These are phyloP conservation scores for Scaptomyza cyrtandrae DNA, from an alignment of 2,888 invertebrate genomes.

Conservation along the genomic window DNA sequence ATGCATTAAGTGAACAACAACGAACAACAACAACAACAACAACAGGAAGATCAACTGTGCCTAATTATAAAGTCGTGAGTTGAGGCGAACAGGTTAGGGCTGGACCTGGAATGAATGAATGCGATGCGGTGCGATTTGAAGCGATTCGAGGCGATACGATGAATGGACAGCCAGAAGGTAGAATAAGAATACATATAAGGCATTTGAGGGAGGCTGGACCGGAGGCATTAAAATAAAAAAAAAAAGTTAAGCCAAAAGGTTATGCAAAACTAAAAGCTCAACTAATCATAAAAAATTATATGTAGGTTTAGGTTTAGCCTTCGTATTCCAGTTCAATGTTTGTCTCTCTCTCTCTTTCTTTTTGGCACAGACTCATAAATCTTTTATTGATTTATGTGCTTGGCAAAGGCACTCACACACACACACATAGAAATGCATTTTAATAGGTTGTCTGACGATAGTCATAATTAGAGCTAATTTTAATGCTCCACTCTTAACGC, in stretches of 20 bases:
- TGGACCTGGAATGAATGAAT: conserved; percentile 65
- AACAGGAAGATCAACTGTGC: conserved; percentile 59
- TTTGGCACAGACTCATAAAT: conserved; percentile 72
- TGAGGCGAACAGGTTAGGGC: conserved; percentile 70
- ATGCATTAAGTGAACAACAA: conserved; percentile 80
- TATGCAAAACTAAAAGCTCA: conserved; percentile 70
- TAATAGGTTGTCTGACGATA: conserved; percentile 73
- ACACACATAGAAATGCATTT: conserved; percentile 65
- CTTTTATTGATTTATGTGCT: conserved; percentile 75
- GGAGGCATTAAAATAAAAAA: not conserved
- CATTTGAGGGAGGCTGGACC: conserved; percentile 2
- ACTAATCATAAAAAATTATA: conserved; percentile 80
- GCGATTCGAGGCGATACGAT: conserved; percentile 25
- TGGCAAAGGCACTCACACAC: conserved; percentile 27
- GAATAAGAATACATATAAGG: conserved; percentile 6
- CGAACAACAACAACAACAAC: conserved; percentile 28
- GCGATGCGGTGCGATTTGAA: conserved; percentile 19
- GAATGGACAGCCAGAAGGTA: conserved; percentile 50
- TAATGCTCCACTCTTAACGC: conserved; percentile 55
- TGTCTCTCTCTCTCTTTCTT: not conserved
- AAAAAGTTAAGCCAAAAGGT: conserved; percentile 34
- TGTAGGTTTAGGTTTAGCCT: conserved; percentile 56
- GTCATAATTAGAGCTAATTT: conserved; percentile 80
- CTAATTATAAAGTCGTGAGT: conserved; percentile 82
- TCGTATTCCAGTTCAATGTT: conserved; percentile 9